Conservation (phyloP, 2,797 vertebrate species). For the Anas georgica region DNA sequence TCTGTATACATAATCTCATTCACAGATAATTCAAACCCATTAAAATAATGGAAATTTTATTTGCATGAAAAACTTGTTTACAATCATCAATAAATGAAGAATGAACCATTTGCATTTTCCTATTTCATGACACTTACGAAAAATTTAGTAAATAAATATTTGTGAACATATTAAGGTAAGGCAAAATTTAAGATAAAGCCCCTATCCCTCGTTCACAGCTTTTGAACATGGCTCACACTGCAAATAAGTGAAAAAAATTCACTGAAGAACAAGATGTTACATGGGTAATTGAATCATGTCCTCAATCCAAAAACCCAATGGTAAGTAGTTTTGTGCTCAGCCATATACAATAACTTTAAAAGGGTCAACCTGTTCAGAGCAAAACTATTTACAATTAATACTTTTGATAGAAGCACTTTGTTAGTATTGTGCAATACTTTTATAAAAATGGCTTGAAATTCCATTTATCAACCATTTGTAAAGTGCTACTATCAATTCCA, state of each 20-base stretch:
- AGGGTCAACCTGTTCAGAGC: constrained; percentile 64
- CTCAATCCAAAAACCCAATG: constrained; percentile 75
- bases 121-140: constrained; percentile 77
- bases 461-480: constrained; percentile 79
- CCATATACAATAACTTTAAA: constrained; percentile 64
- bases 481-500: constrained; percentile 81
- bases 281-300: constrained; percentile 64
- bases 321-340: constrained; percentile 76
- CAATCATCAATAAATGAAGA: constrained; percentile 84
- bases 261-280: constrained; percentile 66
- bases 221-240: constrained; percentile 74
- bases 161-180: constrained; percentile 82
- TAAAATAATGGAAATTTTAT: constrained; percentile 86
- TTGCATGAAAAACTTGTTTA: constrained; percentile 83
- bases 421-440: constrained; percentile 77
- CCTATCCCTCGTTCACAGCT: constrained; percentile 70
- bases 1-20: background rate
- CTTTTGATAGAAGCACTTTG: constrained; percentile 80
- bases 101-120: constrained; percentile 77
- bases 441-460: constrained; percentile 83
- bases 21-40: constrained; percentile 51
- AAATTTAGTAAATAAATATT: constrained; percentile 81
- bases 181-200: constrained; percentile 79
- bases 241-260: constrained; percentile 75
- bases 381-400: constrained; percentile 73